Percentiles rank a stretch among this genome's conserved stretches.
These are phyloP conservation scores for Emydocephalus ijimae DNA, from an alignment of 2,113 vertebrate genomes.

Conservation along the genomic window DNA sequence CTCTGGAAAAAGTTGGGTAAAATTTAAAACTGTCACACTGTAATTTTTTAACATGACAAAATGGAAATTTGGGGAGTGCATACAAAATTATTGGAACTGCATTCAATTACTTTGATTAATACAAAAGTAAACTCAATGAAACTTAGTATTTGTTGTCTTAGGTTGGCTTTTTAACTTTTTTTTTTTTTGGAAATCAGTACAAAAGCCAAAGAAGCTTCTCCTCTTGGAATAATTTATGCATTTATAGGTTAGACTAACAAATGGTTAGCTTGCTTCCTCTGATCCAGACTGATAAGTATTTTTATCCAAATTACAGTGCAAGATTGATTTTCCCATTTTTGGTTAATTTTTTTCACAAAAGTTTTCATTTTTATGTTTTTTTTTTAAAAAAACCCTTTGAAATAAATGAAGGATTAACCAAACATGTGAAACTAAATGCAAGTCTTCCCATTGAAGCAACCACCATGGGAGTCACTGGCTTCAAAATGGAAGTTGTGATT, in stretches of 20 bases:
- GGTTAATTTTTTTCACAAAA: neutral
- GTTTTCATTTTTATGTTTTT: neutral
- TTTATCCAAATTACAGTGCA: neutral
- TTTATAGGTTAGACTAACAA: neutral
- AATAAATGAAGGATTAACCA: neutral
- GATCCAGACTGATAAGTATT: neutral
- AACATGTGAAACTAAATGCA: neutral
- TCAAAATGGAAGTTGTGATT: neutral
- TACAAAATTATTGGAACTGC: neutral
- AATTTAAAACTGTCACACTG: neutral
- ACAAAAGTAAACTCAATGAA: neutral
- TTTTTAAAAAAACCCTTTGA: neutral
- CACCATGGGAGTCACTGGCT: neutral
- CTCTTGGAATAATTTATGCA: neutral
- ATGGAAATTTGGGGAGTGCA: neutral
- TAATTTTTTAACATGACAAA: neutral
- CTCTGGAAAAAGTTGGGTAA: neutral
- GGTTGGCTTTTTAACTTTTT: neutral
- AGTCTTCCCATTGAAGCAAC: neutral
- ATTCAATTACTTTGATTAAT: neutral
- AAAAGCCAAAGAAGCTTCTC: neutral
- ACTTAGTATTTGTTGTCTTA: neutral
- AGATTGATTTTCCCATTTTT: neutral
- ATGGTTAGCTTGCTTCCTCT: neutral
- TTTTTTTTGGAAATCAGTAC: neutral